These are phyloP conservation scores for Drosophila obscura DNA, from an alignment of 1,140 invertebrate species.

Conservation along the genomic window DNA sequence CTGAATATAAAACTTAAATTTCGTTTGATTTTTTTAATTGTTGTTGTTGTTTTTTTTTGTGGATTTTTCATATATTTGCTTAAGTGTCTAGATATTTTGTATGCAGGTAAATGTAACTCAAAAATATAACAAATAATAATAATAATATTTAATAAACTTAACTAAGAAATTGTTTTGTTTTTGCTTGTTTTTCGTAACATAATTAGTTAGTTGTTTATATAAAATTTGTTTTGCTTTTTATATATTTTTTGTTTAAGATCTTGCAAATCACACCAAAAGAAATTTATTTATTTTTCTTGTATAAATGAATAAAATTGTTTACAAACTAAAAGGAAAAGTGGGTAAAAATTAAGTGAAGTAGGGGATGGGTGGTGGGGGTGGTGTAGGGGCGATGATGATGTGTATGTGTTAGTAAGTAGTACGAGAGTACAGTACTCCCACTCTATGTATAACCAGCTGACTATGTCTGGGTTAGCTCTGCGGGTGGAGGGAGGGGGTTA, in stretches of 20 bases:
- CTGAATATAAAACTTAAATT: constrained; percentile 43
- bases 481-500: constrained; percentile 10
- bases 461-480: constrained; percentile 50
- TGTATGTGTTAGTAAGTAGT: constrained; percentile 24
- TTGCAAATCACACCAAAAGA: constrained; percentile 78
- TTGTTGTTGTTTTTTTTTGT: constrained; percentile 34
- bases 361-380: not conserved
- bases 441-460: constrained; percentile 37
- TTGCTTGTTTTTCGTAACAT: constrained; percentile 41
- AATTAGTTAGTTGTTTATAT: constrained; percentile 31
- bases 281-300: constrained; percentile 44
- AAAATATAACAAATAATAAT: constrained; percentile 66
- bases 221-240: constrained; percentile 43
- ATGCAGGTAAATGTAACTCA: constrained; percentile 77
- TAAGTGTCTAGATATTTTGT: constrained; percentile 58
- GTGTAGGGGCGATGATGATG: not conserved
- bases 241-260: constrained; percentile 66
- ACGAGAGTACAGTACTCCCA: constrained; percentile 26
- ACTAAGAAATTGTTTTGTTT: constrained; percentile 56
- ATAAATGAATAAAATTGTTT: constrained; percentile 44
- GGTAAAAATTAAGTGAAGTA: constrained; percentile 18
- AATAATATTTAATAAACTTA: constrained; percentile 50
- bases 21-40: constrained; percentile 30
- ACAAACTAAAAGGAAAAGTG: constrained; percentile 49
- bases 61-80: constrained; percentile 46